Percentiles rank a stretch among this genome's conserved stretches.
phyloP scores from a whole-genome alignment of 2,113 vertebrate species.

The Phyllostomus discolor region DNA sequence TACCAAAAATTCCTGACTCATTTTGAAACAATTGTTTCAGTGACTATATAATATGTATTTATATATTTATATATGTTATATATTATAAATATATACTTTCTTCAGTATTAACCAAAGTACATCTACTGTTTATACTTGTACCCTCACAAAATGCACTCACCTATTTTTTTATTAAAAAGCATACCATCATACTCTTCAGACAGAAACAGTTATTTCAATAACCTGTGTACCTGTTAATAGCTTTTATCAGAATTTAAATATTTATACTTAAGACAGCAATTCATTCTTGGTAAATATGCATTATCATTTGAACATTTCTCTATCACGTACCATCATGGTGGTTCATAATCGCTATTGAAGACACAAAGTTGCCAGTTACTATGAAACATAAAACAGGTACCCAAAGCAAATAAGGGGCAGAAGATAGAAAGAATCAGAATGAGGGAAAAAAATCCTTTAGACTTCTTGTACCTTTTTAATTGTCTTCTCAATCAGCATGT shows the following conservation, averaged over 20 bases:
- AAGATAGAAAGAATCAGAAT: background rate
- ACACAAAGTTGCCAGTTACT: background rate
- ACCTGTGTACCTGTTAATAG: background rate
- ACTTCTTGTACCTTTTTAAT: constrained; percentile 85
- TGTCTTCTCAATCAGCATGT: constrained; percentile 82
- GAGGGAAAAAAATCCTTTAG: background rate
- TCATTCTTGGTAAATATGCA: background rate
- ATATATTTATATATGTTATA: background rate
- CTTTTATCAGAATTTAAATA: background rate
- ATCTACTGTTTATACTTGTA: background rate
- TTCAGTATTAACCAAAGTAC: background rate
- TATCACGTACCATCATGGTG: background rate
- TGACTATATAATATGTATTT: background rate
- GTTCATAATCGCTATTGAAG: background rate
- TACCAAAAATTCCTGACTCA: background rate
- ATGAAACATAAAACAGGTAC: background rate
- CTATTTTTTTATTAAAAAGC: constrained; percentile 12
- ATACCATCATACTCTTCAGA: background rate
- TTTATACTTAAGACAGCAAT: background rate
- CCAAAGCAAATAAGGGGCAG: background rate
- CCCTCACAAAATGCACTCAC: background rate
- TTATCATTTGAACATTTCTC: background rate
- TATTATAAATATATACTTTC: background rate
- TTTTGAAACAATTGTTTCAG: background rate
- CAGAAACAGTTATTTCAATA: background rate